Evolutionary conservation across 2,113 vertebrate genomes (phyloP).

Genomic region (Halichoerus grypus): DNA sequence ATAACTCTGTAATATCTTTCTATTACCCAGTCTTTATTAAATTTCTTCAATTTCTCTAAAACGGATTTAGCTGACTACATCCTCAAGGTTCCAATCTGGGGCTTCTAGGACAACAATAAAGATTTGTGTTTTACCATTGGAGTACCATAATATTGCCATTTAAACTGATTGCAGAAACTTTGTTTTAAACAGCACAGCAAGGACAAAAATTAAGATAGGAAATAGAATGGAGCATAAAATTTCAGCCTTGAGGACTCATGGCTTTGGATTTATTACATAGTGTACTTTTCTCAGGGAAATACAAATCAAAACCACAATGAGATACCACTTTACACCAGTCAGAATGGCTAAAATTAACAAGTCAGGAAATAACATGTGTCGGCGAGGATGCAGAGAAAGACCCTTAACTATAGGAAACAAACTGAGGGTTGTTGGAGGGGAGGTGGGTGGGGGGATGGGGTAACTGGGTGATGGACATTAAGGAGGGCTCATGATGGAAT

Average conservation of each 20-base stretch:
- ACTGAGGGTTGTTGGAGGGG: no score
- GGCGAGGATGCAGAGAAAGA: no score
- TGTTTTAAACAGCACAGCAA: not conserved
- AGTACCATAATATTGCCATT: not conserved
- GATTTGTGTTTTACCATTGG: not conserved
- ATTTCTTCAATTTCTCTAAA: not conserved
- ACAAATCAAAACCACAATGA: not conserved
- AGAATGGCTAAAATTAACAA: not conserved
- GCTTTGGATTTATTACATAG: not conserved
- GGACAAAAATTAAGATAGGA: slow-evolving; percentile 9
- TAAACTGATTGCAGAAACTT: not conserved
- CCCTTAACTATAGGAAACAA: no score
- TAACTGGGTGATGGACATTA: no score
- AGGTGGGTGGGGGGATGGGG: no score
- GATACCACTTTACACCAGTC: not conserved
- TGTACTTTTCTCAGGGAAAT: not conserved
- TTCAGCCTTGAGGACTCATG: not conserved
- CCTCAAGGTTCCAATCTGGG: not conserved
- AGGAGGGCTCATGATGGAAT: no score
- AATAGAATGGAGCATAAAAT: not conserved
- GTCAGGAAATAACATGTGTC: no score
- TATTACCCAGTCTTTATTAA: not conserved
- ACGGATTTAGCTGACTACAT: not conserved
- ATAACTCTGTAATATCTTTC: not conserved
- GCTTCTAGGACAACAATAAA: not conserved